phyloP scores from a whole-genome alignment of 2,888 invertebrate species.

The Alviniconcha strummeri region DNA sequence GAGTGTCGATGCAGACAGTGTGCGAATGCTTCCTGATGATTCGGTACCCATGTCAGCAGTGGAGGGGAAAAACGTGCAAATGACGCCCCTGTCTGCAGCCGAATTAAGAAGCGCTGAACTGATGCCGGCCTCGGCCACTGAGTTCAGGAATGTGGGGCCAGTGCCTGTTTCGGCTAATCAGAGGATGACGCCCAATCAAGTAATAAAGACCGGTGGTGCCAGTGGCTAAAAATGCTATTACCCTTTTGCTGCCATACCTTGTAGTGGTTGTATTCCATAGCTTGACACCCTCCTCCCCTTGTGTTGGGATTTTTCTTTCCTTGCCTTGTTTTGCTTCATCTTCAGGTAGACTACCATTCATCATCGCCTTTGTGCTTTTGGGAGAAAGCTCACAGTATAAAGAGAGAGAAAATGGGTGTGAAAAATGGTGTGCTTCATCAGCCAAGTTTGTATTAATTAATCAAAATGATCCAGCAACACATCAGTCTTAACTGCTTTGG shows the following conservation, averaged over 20 bases:
- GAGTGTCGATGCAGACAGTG: conserved; percentile 26
- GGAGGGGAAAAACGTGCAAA: background rate
- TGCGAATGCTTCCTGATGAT: conserved; percentile 25
- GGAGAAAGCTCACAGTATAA: too few relatives aligned
- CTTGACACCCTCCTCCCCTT: conserved; percentile 7
- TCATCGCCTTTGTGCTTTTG: too few relatives aligned
- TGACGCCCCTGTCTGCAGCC: background rate
- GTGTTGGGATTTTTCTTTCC: conserved; percentile 1
- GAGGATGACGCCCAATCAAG: conserved; percentile 9
- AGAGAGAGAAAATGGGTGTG: too few relatives aligned
- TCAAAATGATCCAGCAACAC: too few relatives aligned
- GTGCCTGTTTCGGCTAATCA: background rate
- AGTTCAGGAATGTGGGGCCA: background rate
- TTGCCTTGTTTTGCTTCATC: conserved; percentile 14
- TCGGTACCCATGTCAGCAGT: conserved; percentile 18
- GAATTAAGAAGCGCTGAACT: conserved; percentile 7
- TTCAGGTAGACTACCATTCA: background rate
- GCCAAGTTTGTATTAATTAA: too few relatives aligned
- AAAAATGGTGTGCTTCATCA: too few relatives aligned
- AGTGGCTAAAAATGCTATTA: background rate
- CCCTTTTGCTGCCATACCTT: too few relatives aligned
- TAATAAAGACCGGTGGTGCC: conserved; percentile 8
- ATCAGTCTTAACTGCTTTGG: too few relatives aligned
- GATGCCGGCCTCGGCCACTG: conserved; percentile 5
- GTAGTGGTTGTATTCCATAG: background rate